Conservation (phyloP, 2,888 invertebrate genomes). For the Nephrocerus scutellatus region DNA sequence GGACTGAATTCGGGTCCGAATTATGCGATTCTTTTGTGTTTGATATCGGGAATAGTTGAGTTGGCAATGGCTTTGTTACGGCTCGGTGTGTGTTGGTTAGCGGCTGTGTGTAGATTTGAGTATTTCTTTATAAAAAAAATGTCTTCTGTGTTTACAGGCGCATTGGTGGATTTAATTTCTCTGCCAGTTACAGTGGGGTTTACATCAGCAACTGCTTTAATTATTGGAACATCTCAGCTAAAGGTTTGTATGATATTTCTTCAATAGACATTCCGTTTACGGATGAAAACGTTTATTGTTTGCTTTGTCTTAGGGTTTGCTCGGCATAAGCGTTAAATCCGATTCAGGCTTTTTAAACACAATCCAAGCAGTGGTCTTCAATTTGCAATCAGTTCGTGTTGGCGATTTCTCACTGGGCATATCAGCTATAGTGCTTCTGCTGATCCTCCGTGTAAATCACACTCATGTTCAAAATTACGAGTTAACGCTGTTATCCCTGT, state of each 20-base stretch:
- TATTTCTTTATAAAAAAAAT: constrained; percentile 5
- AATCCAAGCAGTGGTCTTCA: constrained; percentile 59
- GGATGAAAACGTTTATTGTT: not conserved
- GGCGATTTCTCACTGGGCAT: constrained; percentile 68
- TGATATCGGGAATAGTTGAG: constrained; percentile 74
- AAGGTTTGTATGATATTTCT: constrained; percentile 53
- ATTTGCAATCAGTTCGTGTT: constrained; percentile 60
- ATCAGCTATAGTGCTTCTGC: constrained; percentile 63
- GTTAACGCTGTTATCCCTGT: no score
- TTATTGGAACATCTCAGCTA: constrained; percentile 78
- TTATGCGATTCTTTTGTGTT: constrained; percentile 76
- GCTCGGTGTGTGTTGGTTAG: constrained; percentile 53
- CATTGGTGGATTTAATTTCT: constrained; percentile 83
- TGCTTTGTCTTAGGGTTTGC: constrained; percentile 45
- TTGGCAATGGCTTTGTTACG: constrained; percentile 73
- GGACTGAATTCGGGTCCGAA: constrained; percentile 53
- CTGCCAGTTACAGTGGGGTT: constrained; percentile 84
- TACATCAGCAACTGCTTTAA: constrained; percentile 85
- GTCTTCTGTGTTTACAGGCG: constrained; percentile 55
- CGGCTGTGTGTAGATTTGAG: constrained; percentile 10
- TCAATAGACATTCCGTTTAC: not conserved
- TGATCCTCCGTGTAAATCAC: constrained; percentile 65
- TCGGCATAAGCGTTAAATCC: constrained; percentile 67
- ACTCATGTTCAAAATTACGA: not conserved
- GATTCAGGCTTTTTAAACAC: constrained; percentile 67